phyloP scores from a whole-genome alignment of 2,888 invertebrate genomes.

The Hartigia nigra region DNA sequence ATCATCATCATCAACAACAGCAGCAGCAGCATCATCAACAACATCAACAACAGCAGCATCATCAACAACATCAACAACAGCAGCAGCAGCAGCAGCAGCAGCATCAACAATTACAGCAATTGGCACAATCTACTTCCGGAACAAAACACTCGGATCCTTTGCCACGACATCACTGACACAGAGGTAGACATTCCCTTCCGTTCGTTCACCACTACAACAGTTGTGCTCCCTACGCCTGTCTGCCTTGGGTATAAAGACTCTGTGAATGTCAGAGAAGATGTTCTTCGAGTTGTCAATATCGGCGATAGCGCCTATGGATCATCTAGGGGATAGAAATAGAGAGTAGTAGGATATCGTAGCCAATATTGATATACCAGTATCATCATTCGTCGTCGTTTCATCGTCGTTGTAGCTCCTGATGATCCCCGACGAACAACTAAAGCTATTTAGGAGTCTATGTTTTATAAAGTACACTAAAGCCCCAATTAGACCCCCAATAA shows the following conservation, averaged over 20 bases:
- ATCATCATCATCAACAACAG: slow-evolving; percentile 43
- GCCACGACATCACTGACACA: slow-evolving; percentile 59
- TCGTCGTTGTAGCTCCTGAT: too few relatives aligned
- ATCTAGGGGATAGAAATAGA: too few relatives aligned
- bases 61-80: slow-evolving; percentile 27
- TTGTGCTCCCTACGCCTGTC: slow-evolving; percentile 59
- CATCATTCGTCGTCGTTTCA: slow-evolving; percentile 27
- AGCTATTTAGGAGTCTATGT: slow-evolving; percentile 19
- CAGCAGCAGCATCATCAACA: slow-evolving; percentile 61
- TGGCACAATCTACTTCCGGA: slow-evolving; percentile 32
- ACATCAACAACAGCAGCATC: slow-evolving; percentile 27
- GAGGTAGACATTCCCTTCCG: slow-evolving; percentile 61
- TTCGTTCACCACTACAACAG: slow-evolving; percentile 57
- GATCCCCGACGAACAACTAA: too few relatives aligned
- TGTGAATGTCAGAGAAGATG: too few relatives aligned
- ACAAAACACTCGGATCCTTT: slow-evolving; percentile 47
- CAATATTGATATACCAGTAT: too few relatives aligned
- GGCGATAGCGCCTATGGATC: too few relatives aligned
- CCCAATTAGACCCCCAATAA: too few relatives aligned
- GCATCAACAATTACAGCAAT: slow-evolving; percentile 41
- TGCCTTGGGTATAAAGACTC: slow-evolving; percentile 52
- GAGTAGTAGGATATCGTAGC: too few relatives aligned
- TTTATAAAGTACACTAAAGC: too few relatives aligned
- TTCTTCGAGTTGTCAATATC: too few relatives aligned
- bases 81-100: slow-evolving; percentile 57